Conservation (phyloP, 2,113 vertebrate genomes). For the Stegastes partitus region DNA sequence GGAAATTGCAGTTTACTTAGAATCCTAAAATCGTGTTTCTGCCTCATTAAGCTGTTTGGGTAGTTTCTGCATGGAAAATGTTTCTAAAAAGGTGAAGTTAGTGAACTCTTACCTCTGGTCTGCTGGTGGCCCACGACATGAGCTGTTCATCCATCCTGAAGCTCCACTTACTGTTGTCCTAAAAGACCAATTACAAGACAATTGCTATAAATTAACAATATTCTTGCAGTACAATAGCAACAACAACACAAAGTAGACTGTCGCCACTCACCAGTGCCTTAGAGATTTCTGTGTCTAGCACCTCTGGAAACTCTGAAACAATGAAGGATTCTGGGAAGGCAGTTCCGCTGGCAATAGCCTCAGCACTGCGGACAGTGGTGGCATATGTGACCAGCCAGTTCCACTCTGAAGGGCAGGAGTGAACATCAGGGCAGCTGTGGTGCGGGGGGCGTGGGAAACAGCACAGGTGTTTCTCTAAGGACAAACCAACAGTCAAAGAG, state of each 20-base stretch:
- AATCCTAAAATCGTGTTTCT: background rate
- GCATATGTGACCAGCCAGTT: slow-evolving; percentile 84
- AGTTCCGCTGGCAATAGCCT: slow-evolving; percentile 84
- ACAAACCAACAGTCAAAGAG: slow-evolving; percentile 83
- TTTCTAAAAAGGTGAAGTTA: background rate
- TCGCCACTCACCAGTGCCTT: slow-evolving; percentile 79
- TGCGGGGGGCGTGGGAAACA: slow-evolving; percentile 79
- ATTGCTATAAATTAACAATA: no score
- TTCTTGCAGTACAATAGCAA: background rate
- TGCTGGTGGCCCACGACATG: slow-evolving; percentile 87
- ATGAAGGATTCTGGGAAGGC: slow-evolving; percentile 85
- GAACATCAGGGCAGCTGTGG: slow-evolving; percentile 63
- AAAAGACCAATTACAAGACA: slow-evolving; percentile 40
- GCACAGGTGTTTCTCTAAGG: slow-evolving; percentile 84
- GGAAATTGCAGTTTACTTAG: background rate
- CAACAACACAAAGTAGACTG: background rate
- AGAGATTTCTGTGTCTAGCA: slow-evolving; percentile 53
- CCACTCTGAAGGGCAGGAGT: slow-evolving; percentile 81
- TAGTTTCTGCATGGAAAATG: no score
- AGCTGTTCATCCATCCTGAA: slow-evolving; percentile 89
- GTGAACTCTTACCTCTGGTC: slow-evolving; percentile 82
- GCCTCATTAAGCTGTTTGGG: no score
- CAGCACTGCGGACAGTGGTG: slow-evolving; percentile 84
- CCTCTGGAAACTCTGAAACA: slow-evolving; percentile 76
- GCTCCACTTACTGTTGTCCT: slow-evolving; percentile 89